Base-by-base conservation (phyloP, 2,797 vertebrate species). In the Chrysocyon brachyurus region DNA sequence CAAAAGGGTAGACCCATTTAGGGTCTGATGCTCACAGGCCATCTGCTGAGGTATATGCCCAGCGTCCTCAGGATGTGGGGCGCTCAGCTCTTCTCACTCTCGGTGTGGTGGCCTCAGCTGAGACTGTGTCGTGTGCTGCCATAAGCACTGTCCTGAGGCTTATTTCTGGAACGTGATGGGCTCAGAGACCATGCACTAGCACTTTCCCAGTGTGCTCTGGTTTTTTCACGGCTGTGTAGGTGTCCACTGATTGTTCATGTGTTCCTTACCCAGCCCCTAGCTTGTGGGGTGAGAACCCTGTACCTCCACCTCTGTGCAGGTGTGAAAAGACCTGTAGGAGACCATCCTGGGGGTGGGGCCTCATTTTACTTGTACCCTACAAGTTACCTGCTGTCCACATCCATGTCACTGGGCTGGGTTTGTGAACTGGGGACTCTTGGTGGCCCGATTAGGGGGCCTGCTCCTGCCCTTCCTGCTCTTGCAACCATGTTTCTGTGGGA, bases 151-250 rank as follows among this genome's bases (percentile, higher is more conserved):
- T 5, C 24, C 52, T 1, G 12, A 78, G 33, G 52, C 46, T 57
- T 4, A 1, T 19, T 73, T 73, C 15, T 5, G 26, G 17, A 40
- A 16, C 6, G 1, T 8, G 21, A 17, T 6, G 1, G 0, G 21
- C 82, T 81, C 36, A 11, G 52, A 3, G 1, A 16, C 57, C 24
- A 6, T 8, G 31, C 49, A 7, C 31, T 1, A 24, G 17, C 19
- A 19, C 57, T 36, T 59, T 15, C 12, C n/a, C n/a, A 16, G 40
- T 7, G 16, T 7, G 31, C 49, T 54, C 15, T 68, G 19, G 19
- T 82, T 24, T 33, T 54, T 46, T 68, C 17, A 12, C 5, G 19
- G 15, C 22, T 26, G 57, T 52, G 59, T 6, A 22, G 36, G 36
- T 52, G 64, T 82, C 57, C 21, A 4, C 26, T 36, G 8, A 4